These are phyloP conservation scores for Hypotaenidia philippensis DNA, from an alignment of 2,797 vertebrate species.

Conservation along the genomic window DNA sequence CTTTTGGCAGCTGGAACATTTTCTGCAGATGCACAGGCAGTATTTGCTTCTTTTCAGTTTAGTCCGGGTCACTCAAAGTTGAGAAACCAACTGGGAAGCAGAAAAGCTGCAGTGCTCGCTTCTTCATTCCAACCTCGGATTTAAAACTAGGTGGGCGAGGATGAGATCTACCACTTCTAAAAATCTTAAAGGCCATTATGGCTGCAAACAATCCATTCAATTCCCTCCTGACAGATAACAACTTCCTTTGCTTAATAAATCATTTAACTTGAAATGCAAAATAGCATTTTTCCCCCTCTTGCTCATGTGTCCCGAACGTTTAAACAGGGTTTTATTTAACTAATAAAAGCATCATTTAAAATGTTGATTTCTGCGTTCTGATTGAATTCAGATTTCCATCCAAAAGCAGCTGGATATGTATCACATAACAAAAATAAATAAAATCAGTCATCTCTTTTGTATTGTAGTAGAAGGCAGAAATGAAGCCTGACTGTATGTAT, in stretches of 20 bases:
- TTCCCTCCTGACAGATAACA: constrained; percentile 28
- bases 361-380: neutral
- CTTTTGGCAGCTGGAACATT: constrained; percentile 28
- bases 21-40: constrained; percentile 43
- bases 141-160: constrained; percentile 24
- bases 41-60: constrained; percentile 31
- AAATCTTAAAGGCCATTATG: constrained; percentile 19
- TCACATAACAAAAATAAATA: neutral
- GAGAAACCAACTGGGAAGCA: constrained; percentile 43
- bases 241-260: constrained; percentile 46
- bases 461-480: neutral
- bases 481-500: neutral
- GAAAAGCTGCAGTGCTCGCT: neutral
- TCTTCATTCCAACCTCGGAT: neutral
- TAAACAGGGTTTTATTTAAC: constrained; percentile 18
- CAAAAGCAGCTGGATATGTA: neutral
- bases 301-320: neutral
- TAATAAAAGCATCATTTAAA: neutral
- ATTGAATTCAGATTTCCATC: neutral
- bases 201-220: constrained; percentile 22
- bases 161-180: constrained; percentile 28
- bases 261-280: constrained; percentile 6
- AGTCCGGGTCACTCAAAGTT: constrained; percentile 54
- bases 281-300: neutral
- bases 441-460: neutral